A percentile compares a stretch with the other conserved stretches of the same genome.
Conservation (phyloP, 2,888 invertebrate species). For the Xestia ashworthii region DNA sequence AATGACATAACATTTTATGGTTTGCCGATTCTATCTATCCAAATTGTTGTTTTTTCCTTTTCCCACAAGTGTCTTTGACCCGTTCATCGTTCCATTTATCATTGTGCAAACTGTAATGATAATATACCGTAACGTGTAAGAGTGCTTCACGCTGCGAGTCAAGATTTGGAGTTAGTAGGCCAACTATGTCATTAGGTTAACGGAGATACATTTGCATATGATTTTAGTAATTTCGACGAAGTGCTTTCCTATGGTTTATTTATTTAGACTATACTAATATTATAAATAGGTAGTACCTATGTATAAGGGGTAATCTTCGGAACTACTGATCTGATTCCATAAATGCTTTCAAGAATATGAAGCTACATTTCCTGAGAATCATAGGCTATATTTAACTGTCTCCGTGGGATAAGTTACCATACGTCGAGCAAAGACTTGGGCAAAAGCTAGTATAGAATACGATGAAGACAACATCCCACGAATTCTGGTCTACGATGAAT, state of each 20-base stretch:
- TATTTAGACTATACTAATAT: neutral
- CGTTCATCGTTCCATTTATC: conserved; percentile 83
- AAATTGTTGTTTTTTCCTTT: conserved; percentile 71
- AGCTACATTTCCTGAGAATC: neutral
- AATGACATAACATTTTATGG: conserved; percentile 77
- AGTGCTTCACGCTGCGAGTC: conserved; percentile 76
- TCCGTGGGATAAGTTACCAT: neutral
- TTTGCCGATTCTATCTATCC: conserved; percentile 67
- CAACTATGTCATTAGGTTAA: conserved; percentile 88
- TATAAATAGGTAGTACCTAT: neutral
- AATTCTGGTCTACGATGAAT: neutral
- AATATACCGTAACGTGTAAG: conserved; percentile 86
- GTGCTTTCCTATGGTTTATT: conserved; percentile 37
- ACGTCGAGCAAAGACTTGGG: neutral
- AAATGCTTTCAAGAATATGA: neutral
- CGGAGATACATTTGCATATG: conserved; percentile 82
- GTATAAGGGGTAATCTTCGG: neutral
- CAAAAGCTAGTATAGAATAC: neutral
- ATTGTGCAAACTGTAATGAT: conserved; percentile 80
- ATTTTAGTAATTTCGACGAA: conserved; percentile 71
- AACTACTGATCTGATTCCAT: neutral
- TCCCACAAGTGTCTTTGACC: conserved; percentile 83
- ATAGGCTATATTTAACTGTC: neutral
- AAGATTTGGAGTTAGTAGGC: conserved; percentile 82
- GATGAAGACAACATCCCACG: neutral